phyloP scores from a whole-genome alignment of 2,797 vertebrate genomes.

The Morelia viridis region DNA sequence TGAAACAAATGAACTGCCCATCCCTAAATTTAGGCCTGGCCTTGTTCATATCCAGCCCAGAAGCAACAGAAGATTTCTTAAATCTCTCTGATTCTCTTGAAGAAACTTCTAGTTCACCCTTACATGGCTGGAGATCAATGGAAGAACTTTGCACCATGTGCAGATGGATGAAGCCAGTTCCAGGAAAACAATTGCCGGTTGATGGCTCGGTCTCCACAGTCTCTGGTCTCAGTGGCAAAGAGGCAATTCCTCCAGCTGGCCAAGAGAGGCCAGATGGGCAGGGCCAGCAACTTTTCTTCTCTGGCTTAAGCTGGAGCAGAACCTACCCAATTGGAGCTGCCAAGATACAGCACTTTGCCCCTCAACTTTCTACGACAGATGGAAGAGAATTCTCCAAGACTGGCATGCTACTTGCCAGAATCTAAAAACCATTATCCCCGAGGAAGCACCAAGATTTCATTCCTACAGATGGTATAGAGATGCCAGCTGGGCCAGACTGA shows the following conservation, averaged over 20 bases:
- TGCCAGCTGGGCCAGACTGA: slow-evolving; percentile 12
- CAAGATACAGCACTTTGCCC: slow-evolving; percentile 21
- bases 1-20: background rate
- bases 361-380: slow-evolving; percentile 14
- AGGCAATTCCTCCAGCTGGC: slow-evolving; percentile 30
- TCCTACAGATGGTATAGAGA: slow-evolving; percentile 28
- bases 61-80: background rate
- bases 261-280: slow-evolving; percentile 24
- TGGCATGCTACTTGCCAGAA: slow-evolving; percentile 12
- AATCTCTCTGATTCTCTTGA: background rate
- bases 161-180: slow-evolving; percentile 20
- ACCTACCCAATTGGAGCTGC: slow-evolving; percentile 1
- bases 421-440: slow-evolving; percentile 20
- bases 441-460: slow-evolving; percentile 29
- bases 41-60: background rate
- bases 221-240: slow-evolving; percentile 17
- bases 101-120: slow-evolving; percentile 7
- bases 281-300: slow-evolving; percentile 20
- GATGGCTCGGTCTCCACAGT: background rate
- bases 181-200: slow-evolving; percentile 33
- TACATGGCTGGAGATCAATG: background rate
- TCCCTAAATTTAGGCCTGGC: background rate
- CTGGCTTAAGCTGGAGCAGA: slow-evolving; percentile 2
- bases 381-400: slow-evolving; percentile 17
- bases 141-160: slow-evolving; percentile 4